Conservation (phyloP, 30 jellyfish, hydroid and myxozoan genomes). For the Cassiopea xamachana region DNA sequence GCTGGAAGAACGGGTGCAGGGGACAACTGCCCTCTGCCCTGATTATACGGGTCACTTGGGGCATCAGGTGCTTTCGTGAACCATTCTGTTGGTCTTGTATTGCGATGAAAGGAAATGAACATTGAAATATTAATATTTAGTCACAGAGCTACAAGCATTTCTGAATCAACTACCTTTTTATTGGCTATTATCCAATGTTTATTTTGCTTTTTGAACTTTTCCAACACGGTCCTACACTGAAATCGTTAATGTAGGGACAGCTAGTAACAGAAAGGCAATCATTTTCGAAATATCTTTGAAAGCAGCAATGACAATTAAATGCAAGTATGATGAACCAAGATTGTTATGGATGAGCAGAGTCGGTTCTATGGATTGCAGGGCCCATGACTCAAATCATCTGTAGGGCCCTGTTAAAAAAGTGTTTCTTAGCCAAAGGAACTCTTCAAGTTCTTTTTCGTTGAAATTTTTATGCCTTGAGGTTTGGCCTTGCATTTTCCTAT, state of each 20-base stretch:
- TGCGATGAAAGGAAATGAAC: neutral
- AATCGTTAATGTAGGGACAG: neutral
- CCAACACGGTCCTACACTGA: neutral
- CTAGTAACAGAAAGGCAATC: neutral
- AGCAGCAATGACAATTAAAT: neutral
- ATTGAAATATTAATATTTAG: no score
- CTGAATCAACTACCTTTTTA: neutral
- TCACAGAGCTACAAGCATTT: neutral
- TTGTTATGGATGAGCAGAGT: no score
- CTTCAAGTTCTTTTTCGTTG: no score
- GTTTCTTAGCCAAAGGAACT: no score
- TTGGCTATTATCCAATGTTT: neutral
- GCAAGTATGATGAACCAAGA: neutral
- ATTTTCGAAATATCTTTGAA: neutral
- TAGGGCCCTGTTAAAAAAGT: no score
- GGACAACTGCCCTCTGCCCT: no score
- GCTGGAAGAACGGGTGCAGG: no score
- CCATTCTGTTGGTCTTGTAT: neutral
- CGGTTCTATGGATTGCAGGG: no score
- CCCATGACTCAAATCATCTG: no score
- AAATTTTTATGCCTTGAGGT: no score
- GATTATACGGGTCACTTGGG: neutral
- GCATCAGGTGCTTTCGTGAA: neutral
- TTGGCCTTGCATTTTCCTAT: no score
- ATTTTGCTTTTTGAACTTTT: neutral